Conservation (phyloP, 2,113 vertebrate species). For the Siniperca knerii region DNA sequence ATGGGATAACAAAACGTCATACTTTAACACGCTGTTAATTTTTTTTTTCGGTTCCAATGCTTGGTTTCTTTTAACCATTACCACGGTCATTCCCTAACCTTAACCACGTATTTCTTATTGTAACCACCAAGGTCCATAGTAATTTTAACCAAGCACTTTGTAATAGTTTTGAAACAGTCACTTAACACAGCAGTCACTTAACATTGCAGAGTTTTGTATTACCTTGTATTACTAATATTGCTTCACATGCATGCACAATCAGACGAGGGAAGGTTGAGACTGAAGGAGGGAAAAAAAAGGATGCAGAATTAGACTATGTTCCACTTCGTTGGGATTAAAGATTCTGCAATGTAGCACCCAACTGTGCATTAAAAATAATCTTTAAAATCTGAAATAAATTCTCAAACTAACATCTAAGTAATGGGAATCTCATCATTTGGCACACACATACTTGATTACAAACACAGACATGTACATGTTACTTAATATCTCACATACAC, state of each 20-base stretch:
- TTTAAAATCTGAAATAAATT: slow-evolving; percentile 33
- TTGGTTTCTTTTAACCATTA: no score
- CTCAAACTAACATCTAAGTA: slow-evolving; percentile 17
- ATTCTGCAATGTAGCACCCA: slow-evolving; percentile 11
- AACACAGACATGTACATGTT: slow-evolving; percentile 36
- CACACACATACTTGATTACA: slow-evolving; percentile 43
- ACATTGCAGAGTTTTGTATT: slow-evolving; percentile 8
- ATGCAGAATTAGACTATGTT: not conserved
- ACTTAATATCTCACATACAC: slow-evolving; percentile 47
- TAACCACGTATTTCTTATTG: no score
- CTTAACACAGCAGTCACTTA: not conserved
- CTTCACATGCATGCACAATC: not conserved
- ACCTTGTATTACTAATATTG: no score
- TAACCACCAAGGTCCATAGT: no score
- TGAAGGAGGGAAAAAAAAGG: not conserved
- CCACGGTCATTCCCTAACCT: no score
- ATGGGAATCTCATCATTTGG: slow-evolving; percentile 28
- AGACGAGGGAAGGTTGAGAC: not conserved
- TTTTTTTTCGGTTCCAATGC: no score
- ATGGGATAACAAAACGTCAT: no score
- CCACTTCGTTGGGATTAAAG: not conserved
- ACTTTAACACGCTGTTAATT: no score
- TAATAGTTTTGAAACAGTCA: no score
- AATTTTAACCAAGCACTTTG: no score
- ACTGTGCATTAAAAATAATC: slow-evolving; percentile 12